Evolutionary conservation across 2,113 vertebrate species (phyloP).

Genomic region (Charadrius vociferus): DNA sequence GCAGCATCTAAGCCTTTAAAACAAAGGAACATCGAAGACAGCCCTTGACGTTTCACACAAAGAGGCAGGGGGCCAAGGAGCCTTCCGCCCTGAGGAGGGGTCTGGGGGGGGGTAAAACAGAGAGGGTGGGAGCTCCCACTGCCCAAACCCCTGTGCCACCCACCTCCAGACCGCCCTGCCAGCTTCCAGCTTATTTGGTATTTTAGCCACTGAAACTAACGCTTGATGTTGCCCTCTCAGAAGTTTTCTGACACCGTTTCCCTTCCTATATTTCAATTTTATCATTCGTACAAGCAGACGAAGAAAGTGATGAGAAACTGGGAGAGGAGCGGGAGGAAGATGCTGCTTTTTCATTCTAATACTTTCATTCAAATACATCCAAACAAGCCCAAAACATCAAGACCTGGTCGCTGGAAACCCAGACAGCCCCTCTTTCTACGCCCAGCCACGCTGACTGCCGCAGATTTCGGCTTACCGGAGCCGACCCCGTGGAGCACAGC

Average conservation of each 20-base stretch:
- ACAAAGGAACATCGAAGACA: not conserved
- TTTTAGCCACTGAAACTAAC: not conserved
- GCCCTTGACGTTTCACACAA: too few relatives aligned
- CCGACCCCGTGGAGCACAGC: accelerated
- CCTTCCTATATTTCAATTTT: not conserved
- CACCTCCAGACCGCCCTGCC: accelerated
- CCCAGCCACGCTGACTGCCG: not conserved
- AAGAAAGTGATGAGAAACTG: not conserved
- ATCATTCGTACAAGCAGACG: not conserved
- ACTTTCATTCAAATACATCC: not conserved
- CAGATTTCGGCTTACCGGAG: not conserved
- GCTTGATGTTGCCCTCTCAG: not conserved
- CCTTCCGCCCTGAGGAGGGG: too few relatives aligned
- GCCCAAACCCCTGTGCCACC: not conserved
- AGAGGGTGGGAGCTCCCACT: too few relatives aligned
- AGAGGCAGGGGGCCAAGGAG: too few relatives aligned
- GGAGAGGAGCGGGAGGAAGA: not conserved
- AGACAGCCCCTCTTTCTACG: not conserved
- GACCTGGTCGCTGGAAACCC: not conserved
- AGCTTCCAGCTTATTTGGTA: not conserved
- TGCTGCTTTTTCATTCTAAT: not conserved
- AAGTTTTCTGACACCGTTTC: not conserved
- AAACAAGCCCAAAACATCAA: not conserved
- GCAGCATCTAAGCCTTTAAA: not conserved
- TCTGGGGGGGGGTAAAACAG: too few relatives aligned